These are phyloP conservation scores for cat (Felis catus) DNA, from an alignment of 2,113 vertebrate genomes.

Conservation along the genomic window F.catus_Fca126_mat1.0 CM031423.1:47967501-47968000, in stretches of 20 bases:
- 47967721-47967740: not conserved
- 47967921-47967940: not conserved
- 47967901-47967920: not conserved
- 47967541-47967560: constrained; percentile 17
- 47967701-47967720: not conserved
- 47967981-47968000: constrained; percentile 7
- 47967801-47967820: not conserved
- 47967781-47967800: not conserved
- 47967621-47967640: not conserved
- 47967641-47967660: not conserved
- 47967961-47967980: not conserved
- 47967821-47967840: not conserved
- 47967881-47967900: not conserved
- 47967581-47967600: constrained; percentile 14
- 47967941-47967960: not conserved
- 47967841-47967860: not conserved
- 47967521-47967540: constrained; percentile 31
- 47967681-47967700: not conserved
- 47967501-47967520: constrained; percentile 15
- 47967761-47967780: not conserved
- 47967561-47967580: not conserved
- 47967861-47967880: not conserved
- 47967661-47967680: constrained; percentile 19
- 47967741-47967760: not conserved
- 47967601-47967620: not conserved